Base-by-base conservation (phyloP, 2,888 invertebrate genomes). In the Cremastinae sp. region DNA sequence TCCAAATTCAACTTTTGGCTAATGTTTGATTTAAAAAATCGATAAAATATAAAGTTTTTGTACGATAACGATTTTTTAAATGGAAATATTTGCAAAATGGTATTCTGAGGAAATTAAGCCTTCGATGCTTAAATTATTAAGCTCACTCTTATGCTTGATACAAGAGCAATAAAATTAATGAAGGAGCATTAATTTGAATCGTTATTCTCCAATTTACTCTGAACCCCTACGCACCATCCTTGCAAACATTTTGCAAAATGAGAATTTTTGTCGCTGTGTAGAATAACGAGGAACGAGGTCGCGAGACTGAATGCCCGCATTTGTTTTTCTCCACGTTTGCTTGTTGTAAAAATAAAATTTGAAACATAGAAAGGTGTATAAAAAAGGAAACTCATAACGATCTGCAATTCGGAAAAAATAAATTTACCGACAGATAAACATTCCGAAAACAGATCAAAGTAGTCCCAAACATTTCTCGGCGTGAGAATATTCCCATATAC, bases 381-480 rank as follows among this genome's bases (percentile, higher is more conserved):
- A 20, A 69, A 69, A 37, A 20, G 41, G 14, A 49, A 39, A 62
- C 18, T 18, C 43, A n/a, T 1, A 49, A 37, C 2, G 37, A 35
- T n/a, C n/a, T 39, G 39, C 3, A 20, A 53, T 37, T 7, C 1
- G 5, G 9, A 49, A 39, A 7, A n/a, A n/a, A n/a, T n/a, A n/a
- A n/a, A n/a, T n/a, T n/a, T n/a, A 20, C 53, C 49, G 14, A 47
- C 65, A n/a, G 41, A 71, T 62, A 12, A 12, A 53, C 75, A 75
- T 75, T 65, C 75, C 61, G 10, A 71, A 71, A 16, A 71, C 65
- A 4, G 39, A 66, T 71, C 55, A 65, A 43, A 37, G 20, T 51
- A 61, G 28, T 16, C 43, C 7, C 2, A 28, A 28, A 28, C 2
- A 28, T 28, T 2, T 28, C 5, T 5, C 28, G 28, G 5, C 5